Conservation (phyloP, 2,113 vertebrate species). For the Antechinus stuartii region DNA sequence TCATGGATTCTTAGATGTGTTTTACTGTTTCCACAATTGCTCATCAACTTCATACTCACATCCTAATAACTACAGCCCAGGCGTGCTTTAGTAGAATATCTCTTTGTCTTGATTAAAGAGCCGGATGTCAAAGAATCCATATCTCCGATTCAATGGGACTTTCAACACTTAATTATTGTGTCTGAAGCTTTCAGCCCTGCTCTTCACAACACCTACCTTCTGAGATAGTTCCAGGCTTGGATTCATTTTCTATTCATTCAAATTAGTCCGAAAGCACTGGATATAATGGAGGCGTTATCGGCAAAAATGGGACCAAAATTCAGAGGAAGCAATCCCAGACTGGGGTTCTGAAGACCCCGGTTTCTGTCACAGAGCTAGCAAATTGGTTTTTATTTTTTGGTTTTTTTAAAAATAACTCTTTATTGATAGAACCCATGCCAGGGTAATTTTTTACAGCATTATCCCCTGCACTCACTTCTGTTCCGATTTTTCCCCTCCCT, state of each 20-base stretch:
- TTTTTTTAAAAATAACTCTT: no score
- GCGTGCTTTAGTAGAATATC: constrained; percentile 65
- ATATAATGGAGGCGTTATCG: background rate
- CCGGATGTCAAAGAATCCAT: constrained; percentile 70
- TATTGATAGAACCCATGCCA: no score
- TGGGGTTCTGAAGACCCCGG: background rate
- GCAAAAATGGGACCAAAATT: background rate
- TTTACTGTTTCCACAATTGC: constrained; percentile 61
- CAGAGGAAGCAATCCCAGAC: constrained; percentile 1
- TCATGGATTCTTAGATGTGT: constrained; percentile 59
- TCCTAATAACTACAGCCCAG: constrained; percentile 65
- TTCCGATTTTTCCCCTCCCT: no score
- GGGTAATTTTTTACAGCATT: no score
- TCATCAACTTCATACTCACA: constrained; percentile 52
- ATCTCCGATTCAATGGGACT: constrained; percentile 61
- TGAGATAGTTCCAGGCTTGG: constrained; percentile 22
- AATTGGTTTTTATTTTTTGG: no score
- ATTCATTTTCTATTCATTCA: constrained; percentile 32
- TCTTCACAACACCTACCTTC: constrained; percentile 47
- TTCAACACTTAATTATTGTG: constrained; percentile 71
- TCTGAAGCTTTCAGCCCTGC: constrained; percentile 56
- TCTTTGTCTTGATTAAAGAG: constrained; percentile 72
- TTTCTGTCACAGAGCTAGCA: background rate
- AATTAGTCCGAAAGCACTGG: constrained; percentile 10
- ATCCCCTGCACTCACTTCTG: no score